Evolutionary conservation across 1,140 invertebrate species (phyloP).

Genomic region (Streblospio benedicti): DNA sequence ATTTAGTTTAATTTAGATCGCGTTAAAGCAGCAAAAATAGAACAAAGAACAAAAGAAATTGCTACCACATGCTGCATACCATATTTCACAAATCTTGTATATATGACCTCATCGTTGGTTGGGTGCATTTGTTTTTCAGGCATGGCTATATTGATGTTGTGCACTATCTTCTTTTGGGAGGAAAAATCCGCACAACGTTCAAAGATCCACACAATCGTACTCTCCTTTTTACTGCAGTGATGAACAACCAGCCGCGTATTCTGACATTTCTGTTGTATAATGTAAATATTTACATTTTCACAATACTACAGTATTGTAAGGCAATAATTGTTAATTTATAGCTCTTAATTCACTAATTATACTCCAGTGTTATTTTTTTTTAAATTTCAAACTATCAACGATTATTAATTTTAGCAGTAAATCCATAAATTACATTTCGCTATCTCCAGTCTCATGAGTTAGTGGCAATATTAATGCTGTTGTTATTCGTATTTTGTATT

Average conservation of each 20-base stretch:
- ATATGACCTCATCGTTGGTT: too few relatives aligned
- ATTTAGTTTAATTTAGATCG: too few relatives aligned
- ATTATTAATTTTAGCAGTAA: too few relatives aligned
- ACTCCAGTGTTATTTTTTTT: too few relatives aligned
- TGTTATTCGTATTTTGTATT: conserved; percentile 5
- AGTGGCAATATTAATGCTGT: not conserved
- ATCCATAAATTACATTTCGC: not conserved
- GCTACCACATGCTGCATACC: too few relatives aligned
- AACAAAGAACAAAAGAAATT: too few relatives aligned
- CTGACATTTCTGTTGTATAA: conserved; percentile 36
- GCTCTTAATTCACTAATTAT: too few relatives aligned
- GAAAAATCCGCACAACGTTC: conserved; percentile 25
- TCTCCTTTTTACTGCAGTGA: conserved; percentile 40
- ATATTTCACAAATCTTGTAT: too few relatives aligned
- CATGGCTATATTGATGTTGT: conserved; percentile 40
- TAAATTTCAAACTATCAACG: too few relatives aligned
- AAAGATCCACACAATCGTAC: conserved; percentile 33
- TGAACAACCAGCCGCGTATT: conserved; percentile 36
- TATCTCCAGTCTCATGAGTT: not conserved
- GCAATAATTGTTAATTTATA: not conserved
- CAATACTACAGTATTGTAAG: not conserved
- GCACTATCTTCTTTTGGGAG: conserved; percentile 36
- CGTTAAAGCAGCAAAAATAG: too few relatives aligned
- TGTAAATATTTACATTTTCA: conserved; percentile 23
- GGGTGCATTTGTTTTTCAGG: conserved; percentile 23